Evolutionary conservation across 2,113 vertebrate genomes (phyloP), one percentile per base, ranked within the genome.

Genomic region (Paradisaea rubra): DNA sequence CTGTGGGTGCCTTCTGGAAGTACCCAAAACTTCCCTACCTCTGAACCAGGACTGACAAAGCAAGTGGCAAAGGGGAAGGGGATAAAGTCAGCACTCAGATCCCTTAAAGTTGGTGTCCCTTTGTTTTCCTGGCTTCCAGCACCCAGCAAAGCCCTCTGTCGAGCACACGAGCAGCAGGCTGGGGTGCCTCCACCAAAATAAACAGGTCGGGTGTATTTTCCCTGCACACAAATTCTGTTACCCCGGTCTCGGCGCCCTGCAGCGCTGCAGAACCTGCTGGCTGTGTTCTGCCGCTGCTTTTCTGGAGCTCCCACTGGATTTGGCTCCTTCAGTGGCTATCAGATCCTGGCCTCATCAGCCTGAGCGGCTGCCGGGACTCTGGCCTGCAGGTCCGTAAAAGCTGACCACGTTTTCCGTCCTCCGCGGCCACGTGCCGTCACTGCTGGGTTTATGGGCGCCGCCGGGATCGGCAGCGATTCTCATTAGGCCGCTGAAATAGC

Each of bases 211-310:
- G 18, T 31, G 7, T 15, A 1, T 68, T 81, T 10, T 54, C 49
- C 13, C 14, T 11, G 24, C 54, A 6, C 3, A 2, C 24, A 11
- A 10, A 7, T 31, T 19, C 30, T 11, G 15, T 25, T 2, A 0
- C 15, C 27, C 14, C n/a, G 37, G 21, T 42, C 31, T 9, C 4
- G 15, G 31, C 5, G 19, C 20, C 54, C 42, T 44, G 27, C 11
- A 11, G 28, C 18, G 49, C 54, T 39, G 25, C 50, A 11, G 72
- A 61, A 70, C 44, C 61, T 6, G 28, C 28, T 28, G 45, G 44
- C 60, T 23, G 7, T 4, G 6, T 14, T 24, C 27, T 54, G 45
- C 45, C 39, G 52, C 45, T 4, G 45, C 73, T 82, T 47, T 42
- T 27, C 41, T 4, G 69, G 25, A 33, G 47, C 68, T 52, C 45